A percentile compares a stretch with the other conserved stretches of the same genome.
Evolutionary conservation across 1,140 invertebrate genomes (phyloP).

Genomic region (Aleiodes sp.): DNA sequence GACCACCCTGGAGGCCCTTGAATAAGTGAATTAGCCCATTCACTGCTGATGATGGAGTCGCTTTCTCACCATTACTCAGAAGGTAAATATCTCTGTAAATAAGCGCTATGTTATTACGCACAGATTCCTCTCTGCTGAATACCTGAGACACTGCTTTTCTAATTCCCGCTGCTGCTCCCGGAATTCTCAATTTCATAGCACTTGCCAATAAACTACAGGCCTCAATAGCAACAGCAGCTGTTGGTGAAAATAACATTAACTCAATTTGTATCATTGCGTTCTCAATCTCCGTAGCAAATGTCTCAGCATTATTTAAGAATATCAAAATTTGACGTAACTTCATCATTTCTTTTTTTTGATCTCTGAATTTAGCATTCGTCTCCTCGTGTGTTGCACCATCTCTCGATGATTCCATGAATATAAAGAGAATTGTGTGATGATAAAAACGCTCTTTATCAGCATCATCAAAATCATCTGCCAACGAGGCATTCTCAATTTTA

Average conservation of each 20-base stretch:
- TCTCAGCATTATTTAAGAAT: slow-evolving; percentile 71
- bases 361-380: slow-evolving; percentile 34
- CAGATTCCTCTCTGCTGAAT: slow-evolving; percentile 70
- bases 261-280: slow-evolving; percentile 76
- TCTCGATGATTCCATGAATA: background rate
- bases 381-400: slow-evolving; percentile 2
- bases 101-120: slow-evolving; percentile 69
- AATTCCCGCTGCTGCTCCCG: slow-evolving; percentile 76
- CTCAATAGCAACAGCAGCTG: slow-evolving; percentile 81
- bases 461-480: background rate
- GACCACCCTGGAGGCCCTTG: slow-evolving; percentile 61
- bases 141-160: slow-evolving; percentile 78
- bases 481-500: slow-evolving; percentile 46
- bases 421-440: background rate
- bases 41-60: slow-evolving; percentile 42
- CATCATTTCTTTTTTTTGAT: slow-evolving; percentile 52
- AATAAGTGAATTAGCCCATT: slow-evolving; percentile 44
- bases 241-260: slow-evolving; percentile 78
- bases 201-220: slow-evolving; percentile 86
- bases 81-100: slow-evolving; percentile 76
- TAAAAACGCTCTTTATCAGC: background rate
- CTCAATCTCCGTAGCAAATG: slow-evolving; percentile 76
- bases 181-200: slow-evolving; percentile 80
- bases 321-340: slow-evolving; percentile 50
- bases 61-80: slow-evolving; percentile 38